Conservation (phyloP, 2,113 vertebrate species). For the Menura novaehollandiae region DNA sequence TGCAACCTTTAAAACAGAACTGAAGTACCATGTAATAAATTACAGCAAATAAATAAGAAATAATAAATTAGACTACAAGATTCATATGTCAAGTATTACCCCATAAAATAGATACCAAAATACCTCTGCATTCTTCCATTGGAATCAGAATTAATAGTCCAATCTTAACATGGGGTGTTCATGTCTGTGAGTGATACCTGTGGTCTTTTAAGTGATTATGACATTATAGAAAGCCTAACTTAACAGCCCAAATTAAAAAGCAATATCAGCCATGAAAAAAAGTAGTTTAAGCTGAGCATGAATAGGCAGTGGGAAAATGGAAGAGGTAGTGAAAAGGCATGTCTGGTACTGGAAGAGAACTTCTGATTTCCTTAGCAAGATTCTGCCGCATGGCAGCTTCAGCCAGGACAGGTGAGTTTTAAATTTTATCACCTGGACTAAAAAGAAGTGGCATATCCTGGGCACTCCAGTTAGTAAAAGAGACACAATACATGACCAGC, state of each 20-base stretch:
- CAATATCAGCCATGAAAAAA: not conserved
- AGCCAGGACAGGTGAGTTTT: rapidly evolving
- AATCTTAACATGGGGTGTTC: not conserved
- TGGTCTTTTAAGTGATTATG: not conserved
- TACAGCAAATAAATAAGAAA: not conserved
- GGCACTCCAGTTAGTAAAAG: not conserved
- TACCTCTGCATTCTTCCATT: not conserved
- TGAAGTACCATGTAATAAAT: not conserved
- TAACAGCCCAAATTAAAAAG: not conserved
- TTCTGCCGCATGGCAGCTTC: not conserved
- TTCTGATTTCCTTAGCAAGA: not conserved
- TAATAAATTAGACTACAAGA: not conserved
- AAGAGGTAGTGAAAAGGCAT: rapidly evolving
- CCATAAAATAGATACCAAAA: not conserved
- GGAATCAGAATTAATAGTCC: not conserved
- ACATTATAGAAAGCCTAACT: not conserved
- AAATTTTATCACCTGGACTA: not conserved
- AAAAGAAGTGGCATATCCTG: not conserved
- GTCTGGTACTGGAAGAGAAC: not conserved
- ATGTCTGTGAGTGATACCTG: not conserved
- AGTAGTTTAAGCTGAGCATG: not conserved
- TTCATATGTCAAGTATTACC: not conserved
- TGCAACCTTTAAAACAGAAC: not conserved
- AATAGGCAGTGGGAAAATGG: not conserved
- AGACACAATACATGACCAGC: not conserved